These are phyloP conservation scores for Bufo bufo DNA, from an alignment of 2,113 vertebrate species.

Conservation along the genomic window DNA sequence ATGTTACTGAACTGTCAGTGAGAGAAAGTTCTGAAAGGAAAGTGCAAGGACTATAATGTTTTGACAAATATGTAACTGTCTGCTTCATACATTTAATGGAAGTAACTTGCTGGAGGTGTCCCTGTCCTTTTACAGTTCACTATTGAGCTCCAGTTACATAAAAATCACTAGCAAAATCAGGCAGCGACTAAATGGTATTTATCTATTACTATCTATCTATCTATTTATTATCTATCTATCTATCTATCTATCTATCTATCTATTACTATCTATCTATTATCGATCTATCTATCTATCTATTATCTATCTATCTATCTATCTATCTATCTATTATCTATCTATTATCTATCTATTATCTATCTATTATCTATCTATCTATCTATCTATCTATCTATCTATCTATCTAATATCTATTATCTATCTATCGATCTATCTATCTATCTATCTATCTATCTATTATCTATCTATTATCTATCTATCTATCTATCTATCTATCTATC, in stretches of 20 bases:
- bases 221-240: background rate
- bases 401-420: no score
- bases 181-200: background rate
- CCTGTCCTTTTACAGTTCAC: background rate
- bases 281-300: no score
- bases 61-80: slow-evolving; percentile 23
- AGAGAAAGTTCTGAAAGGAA: background rate
- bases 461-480: no score
- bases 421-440: no score
- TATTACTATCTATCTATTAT: no score
- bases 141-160: background rate
- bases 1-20: background rate
- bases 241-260: background rate
- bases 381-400: slow-evolving; percentile 4
- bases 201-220: background rate
- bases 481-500: no score
- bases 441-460: no score
- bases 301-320: no score
- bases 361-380: background rate
- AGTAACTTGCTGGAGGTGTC: background rate
- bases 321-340: no score
- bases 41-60: slow-evolving; percentile 14
- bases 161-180: background rate
- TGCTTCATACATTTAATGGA: background rate
- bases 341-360: background rate